Conservation (phyloP, 2,113 vertebrate genomes). For the Anser brachyrhynchus region DNA sequence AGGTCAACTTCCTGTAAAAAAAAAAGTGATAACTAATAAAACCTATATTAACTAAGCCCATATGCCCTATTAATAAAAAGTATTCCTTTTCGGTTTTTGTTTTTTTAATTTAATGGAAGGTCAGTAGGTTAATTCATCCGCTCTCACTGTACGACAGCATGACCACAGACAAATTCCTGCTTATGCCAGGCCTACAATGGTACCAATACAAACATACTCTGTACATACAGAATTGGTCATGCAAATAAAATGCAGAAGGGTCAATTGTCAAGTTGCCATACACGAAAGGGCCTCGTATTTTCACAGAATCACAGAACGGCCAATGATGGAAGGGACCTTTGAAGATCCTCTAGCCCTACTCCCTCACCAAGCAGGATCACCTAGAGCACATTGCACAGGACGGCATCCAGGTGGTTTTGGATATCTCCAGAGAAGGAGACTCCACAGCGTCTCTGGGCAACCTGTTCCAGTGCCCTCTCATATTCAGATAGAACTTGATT, state of each 20-base stretch:
- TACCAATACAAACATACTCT: not conserved
- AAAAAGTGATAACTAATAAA: not conserved
- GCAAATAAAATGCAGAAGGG: not conserved
- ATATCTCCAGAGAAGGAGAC: no score
- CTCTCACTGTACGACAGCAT: not conserved
- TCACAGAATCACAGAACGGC: no score
- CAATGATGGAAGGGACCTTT: no score
- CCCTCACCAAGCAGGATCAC: no score
- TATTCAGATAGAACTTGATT: no score
- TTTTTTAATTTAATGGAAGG: not conserved
- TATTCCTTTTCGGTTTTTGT: not conserved
- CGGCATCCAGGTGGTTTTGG: no score
- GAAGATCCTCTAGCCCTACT: no score
- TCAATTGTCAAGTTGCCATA: not conserved
- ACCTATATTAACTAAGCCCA: not conserved
- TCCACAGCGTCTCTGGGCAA: no score
- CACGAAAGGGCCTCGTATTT: not conserved
- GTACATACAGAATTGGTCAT: not conserved
- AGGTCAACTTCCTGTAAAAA: not conserved
- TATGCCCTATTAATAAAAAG: not conserved
- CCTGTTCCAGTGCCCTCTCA: no score
- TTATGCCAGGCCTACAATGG: not conserved
- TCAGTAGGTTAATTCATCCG: not conserved
- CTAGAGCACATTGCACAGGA: no score
- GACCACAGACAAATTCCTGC: not conserved